Percentiles rank a stretch among this genome's conserved stretches.
Conservation (phyloP, 1,140 invertebrate genomes). For the Drosophila melanica region DNA sequence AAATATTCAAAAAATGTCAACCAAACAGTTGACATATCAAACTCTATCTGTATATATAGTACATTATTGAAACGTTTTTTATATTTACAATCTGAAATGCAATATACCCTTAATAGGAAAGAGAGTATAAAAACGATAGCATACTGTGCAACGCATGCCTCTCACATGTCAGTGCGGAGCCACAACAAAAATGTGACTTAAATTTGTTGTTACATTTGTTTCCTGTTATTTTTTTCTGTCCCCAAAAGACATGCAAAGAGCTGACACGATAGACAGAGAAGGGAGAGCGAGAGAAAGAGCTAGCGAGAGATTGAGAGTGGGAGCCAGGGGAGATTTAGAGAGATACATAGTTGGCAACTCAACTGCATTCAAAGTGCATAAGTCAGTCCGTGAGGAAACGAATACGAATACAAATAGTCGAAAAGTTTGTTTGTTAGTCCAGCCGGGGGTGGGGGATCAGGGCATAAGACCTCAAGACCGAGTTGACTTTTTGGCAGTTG, state of each 20-base stretch:
- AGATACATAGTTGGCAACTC: slow-evolving; percentile 60
- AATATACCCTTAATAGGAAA: not conserved
- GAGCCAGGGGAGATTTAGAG: not conserved
- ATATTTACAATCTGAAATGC: no score
- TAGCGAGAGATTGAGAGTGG: not conserved
- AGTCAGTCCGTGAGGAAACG: slow-evolving; percentile 58
- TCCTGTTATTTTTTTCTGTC: slow-evolving; percentile 35
- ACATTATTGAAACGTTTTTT: no score
- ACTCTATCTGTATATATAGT: no score
- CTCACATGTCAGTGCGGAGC: slow-evolving; percentile 42
- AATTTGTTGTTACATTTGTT: slow-evolving; percentile 67
- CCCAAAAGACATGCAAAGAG: slow-evolving; percentile 21
- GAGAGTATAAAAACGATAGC: slow-evolving; percentile 27
- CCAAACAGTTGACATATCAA: no score
- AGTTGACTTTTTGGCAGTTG: slow-evolving; percentile 58
- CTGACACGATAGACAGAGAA: slow-evolving; percentile 6
- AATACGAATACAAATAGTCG: slow-evolving; percentile 7
- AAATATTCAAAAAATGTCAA: no score
- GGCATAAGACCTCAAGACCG: slow-evolving; percentile 5
- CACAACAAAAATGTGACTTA: slow-evolving; percentile 60
- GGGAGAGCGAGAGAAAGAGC: slow-evolving; percentile 3
- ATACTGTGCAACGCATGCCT: slow-evolving; percentile 50
- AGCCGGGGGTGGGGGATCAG: not conserved
- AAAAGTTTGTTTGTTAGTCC: slow-evolving; percentile 51
- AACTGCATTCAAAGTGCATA: slow-evolving; percentile 75